Conservation (phyloP, 2,797 vertebrate genomes). For the Enteromius viviparus region DNA sequence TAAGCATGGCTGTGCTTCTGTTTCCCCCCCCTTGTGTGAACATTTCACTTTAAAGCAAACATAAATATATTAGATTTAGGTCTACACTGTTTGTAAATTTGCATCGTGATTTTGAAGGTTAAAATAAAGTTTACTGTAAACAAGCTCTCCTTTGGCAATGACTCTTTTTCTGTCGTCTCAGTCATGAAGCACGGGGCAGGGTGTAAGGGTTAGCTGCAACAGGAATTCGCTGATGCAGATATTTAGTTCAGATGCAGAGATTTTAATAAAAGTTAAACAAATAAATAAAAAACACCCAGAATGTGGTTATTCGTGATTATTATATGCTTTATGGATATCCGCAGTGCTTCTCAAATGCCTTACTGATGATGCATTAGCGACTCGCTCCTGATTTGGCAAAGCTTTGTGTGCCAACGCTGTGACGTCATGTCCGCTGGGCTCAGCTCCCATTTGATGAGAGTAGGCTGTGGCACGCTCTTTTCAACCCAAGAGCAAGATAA, state of each 20-base stretch:
- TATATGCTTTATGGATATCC: background rate
- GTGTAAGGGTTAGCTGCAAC: background rate
- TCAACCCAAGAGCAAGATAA: conserved; percentile 23
- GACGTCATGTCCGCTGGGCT: conserved; percentile 62
- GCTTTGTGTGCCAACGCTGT: conserved; percentile 43
- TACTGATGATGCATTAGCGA: conserved; percentile 20
- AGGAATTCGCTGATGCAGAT: background rate
- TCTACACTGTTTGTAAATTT: background rate
- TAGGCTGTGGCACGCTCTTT: conserved; percentile 3
- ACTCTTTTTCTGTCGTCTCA: background rate
- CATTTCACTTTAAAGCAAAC: background rate
- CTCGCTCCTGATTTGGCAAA: conserved; percentile 53
- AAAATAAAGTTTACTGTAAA: background rate
- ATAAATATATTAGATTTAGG: background rate
- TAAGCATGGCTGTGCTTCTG: background rate
- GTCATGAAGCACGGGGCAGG: background rate
- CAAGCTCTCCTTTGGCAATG: background rate
- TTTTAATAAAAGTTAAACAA: background rate
- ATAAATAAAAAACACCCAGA: background rate
- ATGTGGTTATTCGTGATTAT: background rate
- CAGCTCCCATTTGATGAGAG: conserved; percentile 50
- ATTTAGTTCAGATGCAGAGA: background rate
- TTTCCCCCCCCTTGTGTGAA: background rate
- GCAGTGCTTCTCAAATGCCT: background rate
- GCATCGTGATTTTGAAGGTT: background rate